Conservation (phyloP, 2,888 invertebrate species). For the Clostera curtula region DNA sequence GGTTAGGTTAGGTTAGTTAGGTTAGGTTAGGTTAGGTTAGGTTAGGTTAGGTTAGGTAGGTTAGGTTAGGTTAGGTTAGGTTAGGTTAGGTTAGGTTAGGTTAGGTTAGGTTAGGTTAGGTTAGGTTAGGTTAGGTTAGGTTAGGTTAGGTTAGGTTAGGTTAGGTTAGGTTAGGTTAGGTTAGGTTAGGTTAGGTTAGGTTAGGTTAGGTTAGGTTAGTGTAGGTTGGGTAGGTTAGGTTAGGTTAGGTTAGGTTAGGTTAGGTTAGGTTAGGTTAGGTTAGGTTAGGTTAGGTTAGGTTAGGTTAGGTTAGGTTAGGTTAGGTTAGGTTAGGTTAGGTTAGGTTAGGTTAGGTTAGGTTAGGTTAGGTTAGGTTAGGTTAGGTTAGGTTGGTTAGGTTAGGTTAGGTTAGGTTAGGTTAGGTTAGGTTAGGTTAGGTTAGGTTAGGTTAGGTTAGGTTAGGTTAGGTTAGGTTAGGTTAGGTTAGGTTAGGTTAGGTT, state of each 20-base stretch:
- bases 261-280: constrained; percentile 13
- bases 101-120: constrained; percentile 11
- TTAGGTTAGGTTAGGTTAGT: no score
- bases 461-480: constrained; percentile 14
- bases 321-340: constrained; percentile 13
- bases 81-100: constrained; percentile 14
- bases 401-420: no score
- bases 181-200: constrained; percentile 10
- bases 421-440: no score
- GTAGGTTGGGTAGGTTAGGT: no score
- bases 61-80: no score
- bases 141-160: constrained; percentile 9
- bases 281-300: constrained; percentile 13
- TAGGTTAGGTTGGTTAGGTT: constrained; percentile 12
- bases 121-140: constrained; percentile 11
- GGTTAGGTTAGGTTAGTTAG: constrained; percentile 16
- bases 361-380: constrained; percentile 15
- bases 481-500: constrained; percentile 12
- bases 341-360: constrained; percentile 10
- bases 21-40: constrained; percentile 12
- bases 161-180: constrained; percentile 13
- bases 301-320: constrained; percentile 13
- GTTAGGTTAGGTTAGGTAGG: constrained; percentile 12
- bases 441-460: constrained; percentile 12
- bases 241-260: constrained; percentile 10